Base-by-base conservation (phyloP, 2,888 invertebrate genomes). In the Ptychoptera contaminata region DNA sequence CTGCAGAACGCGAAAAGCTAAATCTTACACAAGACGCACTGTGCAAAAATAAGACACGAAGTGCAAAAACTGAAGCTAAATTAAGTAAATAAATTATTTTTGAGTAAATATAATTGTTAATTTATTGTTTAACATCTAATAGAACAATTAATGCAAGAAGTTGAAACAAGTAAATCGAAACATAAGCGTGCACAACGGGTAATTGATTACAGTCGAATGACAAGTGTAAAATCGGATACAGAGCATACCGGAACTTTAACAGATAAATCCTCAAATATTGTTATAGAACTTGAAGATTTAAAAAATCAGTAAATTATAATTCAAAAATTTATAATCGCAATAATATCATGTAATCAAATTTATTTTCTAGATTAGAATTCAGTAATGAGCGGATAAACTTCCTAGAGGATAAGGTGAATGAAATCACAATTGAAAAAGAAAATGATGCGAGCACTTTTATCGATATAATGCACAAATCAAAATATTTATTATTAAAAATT, bases 391-490 rank as follows among this genome's bases (percentile, higher is more conserved):
- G 62, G 47, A 60, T 63, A 2, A 49, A 51, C 5, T 54, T 62
- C 49, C 49, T 65, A 7, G 58, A 56, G 1, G 61, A 63, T 32
- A 63, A 63, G 47, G 46, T 64, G 0, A 51, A 54, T 3, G 54
- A 58, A 31, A 12, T 62, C 1, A 50, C 48, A 2, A 51, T 55
- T 8, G 65, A 65, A 47, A 62, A 61, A 42, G 53, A 56, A 8
- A 54, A 51, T n/a, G 65, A 65, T 51, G 49, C 54, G 2, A 59
- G 58, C 46, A 54, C 56, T 12, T 65, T 63, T 45, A 56, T 58
- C 41, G 57, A 59, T 30, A 60, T 63, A 6, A 54, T 65, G 2
- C 41, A 42, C 29, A 60, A 56, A 45, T 59, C 65, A 2, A 65
- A 61, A 51, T 51, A 54, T 16, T 53, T 58, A 34, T 54, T 63